Conservation (phyloP, 1,140 invertebrate species). For the Drosophila nebulosa region DNA sequence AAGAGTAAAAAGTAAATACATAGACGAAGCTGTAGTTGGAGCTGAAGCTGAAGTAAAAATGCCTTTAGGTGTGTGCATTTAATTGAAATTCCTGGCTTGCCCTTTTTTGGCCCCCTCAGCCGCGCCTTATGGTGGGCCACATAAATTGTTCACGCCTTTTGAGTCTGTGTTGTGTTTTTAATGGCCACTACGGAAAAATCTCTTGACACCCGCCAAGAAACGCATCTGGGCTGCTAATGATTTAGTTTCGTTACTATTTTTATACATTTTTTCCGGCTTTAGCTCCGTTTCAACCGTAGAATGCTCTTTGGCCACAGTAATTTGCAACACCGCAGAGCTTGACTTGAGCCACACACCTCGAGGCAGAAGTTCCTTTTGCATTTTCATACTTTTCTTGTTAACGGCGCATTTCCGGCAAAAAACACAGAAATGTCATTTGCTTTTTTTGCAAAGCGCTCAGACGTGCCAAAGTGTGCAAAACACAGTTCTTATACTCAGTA, state of each 20-base stretch:
- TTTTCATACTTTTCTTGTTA: background rate
- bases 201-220: background rate
- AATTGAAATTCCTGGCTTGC: slow-evolving; percentile 50
- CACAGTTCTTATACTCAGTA: slow-evolving; percentile 5
- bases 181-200: slow-evolving; percentile 50
- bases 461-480: slow-evolving; percentile 48
- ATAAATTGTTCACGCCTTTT: slow-evolving; percentile 38
- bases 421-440: slow-evolving; percentile 46
- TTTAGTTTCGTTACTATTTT: slow-evolving; percentile 67
- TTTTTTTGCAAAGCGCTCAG: slow-evolving; percentile 14
- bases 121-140: slow-evolving; percentile 4
- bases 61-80: slow-evolving; percentile 16
- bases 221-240: slow-evolving; percentile 59
- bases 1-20: background rate
- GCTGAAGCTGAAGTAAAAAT: background rate
- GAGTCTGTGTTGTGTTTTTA: slow-evolving; percentile 10
- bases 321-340: slow-evolving; percentile 29
- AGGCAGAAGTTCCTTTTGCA: background rate
- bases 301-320: slow-evolving; percentile 7
- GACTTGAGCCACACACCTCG: background rate
- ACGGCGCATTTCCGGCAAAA: slow-evolving; percentile 35
- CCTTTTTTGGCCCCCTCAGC: slow-evolving; percentile 17
- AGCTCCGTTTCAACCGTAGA: background rate
- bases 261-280: slow-evolving; percentile 25
- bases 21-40: background rate